phyloP scores from a whole-genome alignment of 92 coral and sea anemone species.

The Anthopleura xanthogrammica region DNA sequence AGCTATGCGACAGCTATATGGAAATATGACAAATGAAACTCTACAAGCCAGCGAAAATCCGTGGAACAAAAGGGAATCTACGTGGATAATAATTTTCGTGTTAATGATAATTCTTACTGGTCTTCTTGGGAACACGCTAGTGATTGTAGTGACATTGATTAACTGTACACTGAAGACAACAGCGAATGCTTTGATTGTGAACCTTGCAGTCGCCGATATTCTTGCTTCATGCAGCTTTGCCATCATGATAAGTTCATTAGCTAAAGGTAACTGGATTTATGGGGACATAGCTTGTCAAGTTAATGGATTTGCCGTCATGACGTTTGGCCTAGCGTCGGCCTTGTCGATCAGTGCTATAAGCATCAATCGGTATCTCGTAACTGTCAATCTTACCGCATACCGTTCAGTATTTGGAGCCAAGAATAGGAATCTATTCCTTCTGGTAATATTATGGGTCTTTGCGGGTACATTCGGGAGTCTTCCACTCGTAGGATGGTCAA shows the following conservation, averaged over 20 bases:
- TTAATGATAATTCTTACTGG: constrained; percentile 34
- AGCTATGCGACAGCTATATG: not conserved
- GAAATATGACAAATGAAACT: not conserved
- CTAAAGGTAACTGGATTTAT: constrained; percentile 37
- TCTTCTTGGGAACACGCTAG: constrained; percentile 35
- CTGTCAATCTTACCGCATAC: constrained; percentile 10
- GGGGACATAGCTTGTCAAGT: constrained; percentile 23
- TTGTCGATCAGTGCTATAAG: constrained; percentile 49
- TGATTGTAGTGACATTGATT: constrained; percentile 29
- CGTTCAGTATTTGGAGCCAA: constrained; percentile 22
- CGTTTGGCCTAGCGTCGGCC: constrained; percentile 51
- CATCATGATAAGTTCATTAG: constrained; percentile 12
- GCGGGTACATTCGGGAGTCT: constrained; percentile 36
- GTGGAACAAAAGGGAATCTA: constrained; percentile 9
- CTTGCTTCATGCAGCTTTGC: constrained; percentile 29
- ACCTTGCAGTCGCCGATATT: constrained; percentile 44
- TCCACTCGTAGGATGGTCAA: constrained; percentile 47
- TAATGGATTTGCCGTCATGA: constrained; percentile 30
- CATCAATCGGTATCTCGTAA: constrained; percentile 26
- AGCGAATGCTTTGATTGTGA: constrained; percentile 35
- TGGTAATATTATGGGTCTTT: constrained; percentile 29
- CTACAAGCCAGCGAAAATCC: not conserved
- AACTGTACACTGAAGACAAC: constrained; percentile 29
- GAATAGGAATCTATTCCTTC: constrained; percentile 20
- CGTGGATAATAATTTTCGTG: constrained; percentile 13